Conservation (phyloP, 2,888 invertebrate species). For the Brachynemurus nebulosus region DNA sequence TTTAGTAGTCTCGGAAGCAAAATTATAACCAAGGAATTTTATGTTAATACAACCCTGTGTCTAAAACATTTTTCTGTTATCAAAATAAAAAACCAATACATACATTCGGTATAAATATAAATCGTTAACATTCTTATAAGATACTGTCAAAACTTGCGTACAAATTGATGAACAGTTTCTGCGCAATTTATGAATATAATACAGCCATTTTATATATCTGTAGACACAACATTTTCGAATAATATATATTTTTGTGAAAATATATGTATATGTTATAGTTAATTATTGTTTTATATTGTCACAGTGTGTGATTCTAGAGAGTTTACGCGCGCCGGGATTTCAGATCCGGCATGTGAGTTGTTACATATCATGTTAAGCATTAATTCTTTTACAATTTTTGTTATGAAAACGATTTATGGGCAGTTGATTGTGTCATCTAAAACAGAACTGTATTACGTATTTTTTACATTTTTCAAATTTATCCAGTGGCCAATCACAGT, state of each 20-base stretch:
- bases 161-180: background rate
- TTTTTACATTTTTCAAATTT: no score
- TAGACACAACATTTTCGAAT: slow-evolving; percentile 2
- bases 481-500: no score
- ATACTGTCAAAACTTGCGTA: slow-evolving; percentile 3
- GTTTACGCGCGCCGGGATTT: slow-evolving; percentile 9
- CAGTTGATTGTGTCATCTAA: slow-evolving; percentile 1
- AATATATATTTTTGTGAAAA: slow-evolving; percentile 9
- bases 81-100: no score
- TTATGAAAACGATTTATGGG: slow-evolving; percentile 1
- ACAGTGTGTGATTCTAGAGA: slow-evolving; percentile 7
- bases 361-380: no score
- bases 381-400: no score
- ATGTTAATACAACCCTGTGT: no score
- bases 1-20: no score
- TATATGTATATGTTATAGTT: slow-evolving; percentile 9
- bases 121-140: background rate
- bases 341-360: slow-evolving; percentile 10
- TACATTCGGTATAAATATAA: background rate
- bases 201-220: slow-evolving; percentile 12
- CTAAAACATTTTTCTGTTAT: no score
- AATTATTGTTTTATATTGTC: slow-evolving; percentile 11
- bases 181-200: slow-evolving; percentile 10
- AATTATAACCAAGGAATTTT: no score
- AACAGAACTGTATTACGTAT: background rate